These are phyloP conservation scores for Drosophila punjabiensis DNA, from an alignment of 1,140 invertebrate species.

Conservation along the genomic window DNA sequence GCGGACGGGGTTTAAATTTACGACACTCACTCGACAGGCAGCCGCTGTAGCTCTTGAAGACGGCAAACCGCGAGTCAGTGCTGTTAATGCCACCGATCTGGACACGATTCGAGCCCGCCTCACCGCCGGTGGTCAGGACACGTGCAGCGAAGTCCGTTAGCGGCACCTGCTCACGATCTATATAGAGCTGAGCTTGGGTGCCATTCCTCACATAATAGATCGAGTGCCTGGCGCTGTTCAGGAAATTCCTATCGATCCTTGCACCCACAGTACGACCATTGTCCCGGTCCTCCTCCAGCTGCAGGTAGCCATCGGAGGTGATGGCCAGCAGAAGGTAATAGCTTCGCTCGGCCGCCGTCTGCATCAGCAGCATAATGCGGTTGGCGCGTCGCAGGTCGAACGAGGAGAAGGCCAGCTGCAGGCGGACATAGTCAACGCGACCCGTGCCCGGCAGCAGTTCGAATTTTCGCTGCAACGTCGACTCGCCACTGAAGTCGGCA, in stretches of 20 bases:
- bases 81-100: constrained; percentile 95
- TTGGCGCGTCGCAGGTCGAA: constrained; percentile 91
- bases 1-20: constrained; percentile 68
- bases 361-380: constrained; percentile 91
- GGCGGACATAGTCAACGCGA: constrained; percentile 90
- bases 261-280: constrained; percentile 89
- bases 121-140: constrained; percentile 88
- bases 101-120: constrained; percentile 91
- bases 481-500: constrained; percentile 94
- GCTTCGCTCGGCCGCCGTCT: constrained; percentile 93
- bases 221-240: constrained; percentile 93
- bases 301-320: constrained; percentile 92
- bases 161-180: constrained; percentile 91
- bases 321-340: constrained; percentile 93
- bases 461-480: constrained; percentile 92
- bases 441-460: constrained; percentile 87
- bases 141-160: constrained; percentile 89
- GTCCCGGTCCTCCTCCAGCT: constrained; percentile 94
- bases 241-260: constrained; percentile 91
- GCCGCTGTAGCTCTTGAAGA: constrained; percentile 94
- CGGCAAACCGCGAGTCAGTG: constrained; percentile 91
- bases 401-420: constrained; percentile 93
- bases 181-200: constrained; percentile 89
- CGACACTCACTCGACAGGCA: constrained; percentile 93
- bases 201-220: constrained; percentile 92